A percentile compares a stretch with the other conserved stretches of the same genome.
phyloP scores from a whole-genome alignment of 1,140 invertebrate species.

The Caenorhabditis latens region DNA sequence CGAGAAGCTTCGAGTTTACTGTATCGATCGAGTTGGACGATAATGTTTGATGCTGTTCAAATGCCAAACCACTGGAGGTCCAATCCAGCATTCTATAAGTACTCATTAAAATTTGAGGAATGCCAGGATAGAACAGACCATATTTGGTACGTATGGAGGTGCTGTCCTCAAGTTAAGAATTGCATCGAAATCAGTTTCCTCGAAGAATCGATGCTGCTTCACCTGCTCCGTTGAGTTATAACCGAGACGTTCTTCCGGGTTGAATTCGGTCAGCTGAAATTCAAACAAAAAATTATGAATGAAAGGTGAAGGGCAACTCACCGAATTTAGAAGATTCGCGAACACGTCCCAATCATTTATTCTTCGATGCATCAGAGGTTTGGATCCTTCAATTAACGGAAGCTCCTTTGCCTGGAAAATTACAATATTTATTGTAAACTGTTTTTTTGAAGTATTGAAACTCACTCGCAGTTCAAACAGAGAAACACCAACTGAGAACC shows the following conservation, averaged over 20 bases:
- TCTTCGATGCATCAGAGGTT: not conserved
- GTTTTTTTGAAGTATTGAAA: not conserved
- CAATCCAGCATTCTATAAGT: not conserved
- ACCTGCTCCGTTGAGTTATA: slow-evolving; percentile 23
- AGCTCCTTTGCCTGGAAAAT: not conserved
- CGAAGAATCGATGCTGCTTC: slow-evolving; percentile 39
- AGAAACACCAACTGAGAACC: slow-evolving; percentile 18
- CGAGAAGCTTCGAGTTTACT: no score
- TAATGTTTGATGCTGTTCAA: no score
- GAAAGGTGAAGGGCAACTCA: not conserved
- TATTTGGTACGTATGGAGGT: not conserved
- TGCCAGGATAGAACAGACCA: not conserved
- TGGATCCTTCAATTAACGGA: not conserved
- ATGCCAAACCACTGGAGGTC: not conserved
- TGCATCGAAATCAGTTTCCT: slow-evolving; percentile 12
- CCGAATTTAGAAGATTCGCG: not conserved
- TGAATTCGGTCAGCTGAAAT: not conserved
- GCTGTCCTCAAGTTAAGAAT: not conserved
- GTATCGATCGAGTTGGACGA: no score
- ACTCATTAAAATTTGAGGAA: not conserved
- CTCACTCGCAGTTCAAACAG: slow-evolving; percentile 34
- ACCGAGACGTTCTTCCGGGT: not conserved
- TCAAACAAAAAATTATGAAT: not conserved
- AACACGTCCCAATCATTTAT: not conserved
- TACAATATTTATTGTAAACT: not conserved